These are phyloP conservation scores for Lissocephala sabroskyi DNA, from an alignment of 2,888 invertebrate species.

Conservation along the genomic window DNA sequence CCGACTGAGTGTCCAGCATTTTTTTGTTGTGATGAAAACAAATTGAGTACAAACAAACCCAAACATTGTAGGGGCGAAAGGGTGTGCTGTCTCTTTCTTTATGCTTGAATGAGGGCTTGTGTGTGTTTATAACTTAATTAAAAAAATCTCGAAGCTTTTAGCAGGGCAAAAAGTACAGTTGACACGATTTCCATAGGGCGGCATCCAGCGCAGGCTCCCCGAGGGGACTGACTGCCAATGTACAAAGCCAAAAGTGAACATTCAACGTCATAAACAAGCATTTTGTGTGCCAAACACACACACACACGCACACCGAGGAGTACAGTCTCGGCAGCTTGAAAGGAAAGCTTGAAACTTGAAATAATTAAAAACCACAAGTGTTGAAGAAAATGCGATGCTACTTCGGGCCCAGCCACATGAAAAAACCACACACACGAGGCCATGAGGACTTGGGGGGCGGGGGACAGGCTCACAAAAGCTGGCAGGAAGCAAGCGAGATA, in stretches of 20 bases:
- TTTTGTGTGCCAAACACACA: constrained; percentile 9
- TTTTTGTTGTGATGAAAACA: constrained; percentile 1
- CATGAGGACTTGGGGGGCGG: constrained; percentile 1
- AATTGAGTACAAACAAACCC: too few relatives aligned
- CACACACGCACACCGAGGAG: too few relatives aligned
- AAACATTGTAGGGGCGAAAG: too few relatives aligned
- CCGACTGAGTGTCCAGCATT: constrained; percentile 24
- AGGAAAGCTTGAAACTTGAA: constrained; percentile 29
- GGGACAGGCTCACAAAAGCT: constrained; percentile 13
- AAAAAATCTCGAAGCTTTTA: constrained; percentile 11
- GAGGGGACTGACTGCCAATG: background rate
- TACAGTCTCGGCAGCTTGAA: too few relatives aligned
- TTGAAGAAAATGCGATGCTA: constrained; percentile 31
- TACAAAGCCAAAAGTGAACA: constrained; percentile 12
- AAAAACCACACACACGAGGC: constrained; percentile 25
- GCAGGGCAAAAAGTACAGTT: constrained; percentile 29
- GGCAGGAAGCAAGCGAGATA: constrained; percentile 37
- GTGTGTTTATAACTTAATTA: constrained; percentile 33
- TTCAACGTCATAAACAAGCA: constrained; percentile 14
- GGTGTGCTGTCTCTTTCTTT: too few relatives aligned
- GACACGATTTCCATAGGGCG: constrained; percentile 10
- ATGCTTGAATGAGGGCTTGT: too few relatives aligned
- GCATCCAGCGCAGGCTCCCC: background rate
- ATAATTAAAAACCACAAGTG: constrained; percentile 56
- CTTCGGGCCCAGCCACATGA: constrained; percentile 31